Evolutionary conservation across 2,113 vertebrate genomes (phyloP), one percentile per base, ranked within the genome.

Genomic region (Trematocara macrostoma): DNA sequence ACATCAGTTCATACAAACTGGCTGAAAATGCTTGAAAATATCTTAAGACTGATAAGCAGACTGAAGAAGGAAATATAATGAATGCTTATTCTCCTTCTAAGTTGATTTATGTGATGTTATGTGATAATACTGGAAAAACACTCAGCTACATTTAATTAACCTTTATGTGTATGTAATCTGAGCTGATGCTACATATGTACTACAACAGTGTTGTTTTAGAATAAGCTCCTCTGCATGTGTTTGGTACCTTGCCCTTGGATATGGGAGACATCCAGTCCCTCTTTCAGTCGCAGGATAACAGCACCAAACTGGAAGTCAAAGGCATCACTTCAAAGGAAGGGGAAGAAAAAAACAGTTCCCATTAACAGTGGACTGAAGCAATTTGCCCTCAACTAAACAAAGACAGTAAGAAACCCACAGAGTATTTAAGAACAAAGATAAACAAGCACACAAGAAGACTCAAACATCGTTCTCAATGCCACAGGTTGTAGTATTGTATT

Each of bases 221-320:
- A 42, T 26, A 26, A 71, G 38, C 40, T 71, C 8, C 40, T 71
- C 5, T 76, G 67, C 20, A 69, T 34, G 7, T 4, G 82, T 29
- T n/a, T 95, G 97, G 29, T 97, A 99, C 99, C 99, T 98, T 99
- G 98, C 80, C 97, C 98, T 94, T 99, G 98, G 93, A 99, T 98
- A 82, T 99, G 99, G 86, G 99, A 99, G 90, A 99, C 96, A 79
- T 99, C 98, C 71, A 99, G 95, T 14, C 99, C 99, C 89, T 99
- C 99, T 86, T 97, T 96, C 56, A 99, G 94, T 76, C 99, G 95
- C 71, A 99, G 97, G 57, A 99, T 97, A 35, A 99, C 98, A 1
- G 98, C 96, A 82, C 99, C 98, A 52, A 97, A 99, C 76, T 99
- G 99, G 94, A 97, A 96, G 85, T 99, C 99, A 93, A 99, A 99